Evolutionary conservation across 2,888 invertebrate genomes (phyloP).

Genomic region (Clitarchus hookeri): DNA sequence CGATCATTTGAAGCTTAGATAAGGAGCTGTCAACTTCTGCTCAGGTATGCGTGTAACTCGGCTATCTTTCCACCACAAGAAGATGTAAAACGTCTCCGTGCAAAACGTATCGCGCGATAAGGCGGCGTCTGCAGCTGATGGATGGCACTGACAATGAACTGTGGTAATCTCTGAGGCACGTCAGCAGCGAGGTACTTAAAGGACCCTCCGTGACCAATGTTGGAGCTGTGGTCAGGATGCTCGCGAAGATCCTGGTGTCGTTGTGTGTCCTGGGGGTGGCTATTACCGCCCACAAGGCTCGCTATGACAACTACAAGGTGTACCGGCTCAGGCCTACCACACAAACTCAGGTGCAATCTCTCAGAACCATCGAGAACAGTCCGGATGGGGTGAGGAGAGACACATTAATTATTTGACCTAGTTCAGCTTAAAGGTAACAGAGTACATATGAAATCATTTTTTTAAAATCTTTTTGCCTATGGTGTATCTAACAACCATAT

Average conservation of each 20-base stretch:
- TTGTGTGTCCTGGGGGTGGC: not conserved
- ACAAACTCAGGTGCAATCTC: slow-evolving; percentile 56
- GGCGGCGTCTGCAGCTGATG: not conserved
- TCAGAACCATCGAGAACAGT: slow-evolving; percentile 46
- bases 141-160: not conserved
- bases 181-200: not conserved
- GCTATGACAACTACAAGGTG: slow-evolving; percentile 64
- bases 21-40: not conserved
- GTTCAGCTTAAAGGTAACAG: too few species aligned
- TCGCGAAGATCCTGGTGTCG: not conserved
- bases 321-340: slow-evolving; percentile 61
- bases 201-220: not conserved
- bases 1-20: not conserved
- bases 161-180: not conserved
- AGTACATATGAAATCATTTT: too few species aligned
- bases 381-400: slow-evolving; percentile 10
- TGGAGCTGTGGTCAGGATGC: not conserved
- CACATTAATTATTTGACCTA: not conserved
- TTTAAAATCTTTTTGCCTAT: too few species aligned
- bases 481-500: too few species aligned
- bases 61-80: not conserved
- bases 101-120: not conserved
- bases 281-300: slow-evolving; percentile 46
- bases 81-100: not conserved
- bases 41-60: not conserved